These are phyloP conservation scores for Micromussa lordhowensis DNA, from an alignment of 92 coral and sea anemone genomes.

Conservation along the genomic window DNA sequence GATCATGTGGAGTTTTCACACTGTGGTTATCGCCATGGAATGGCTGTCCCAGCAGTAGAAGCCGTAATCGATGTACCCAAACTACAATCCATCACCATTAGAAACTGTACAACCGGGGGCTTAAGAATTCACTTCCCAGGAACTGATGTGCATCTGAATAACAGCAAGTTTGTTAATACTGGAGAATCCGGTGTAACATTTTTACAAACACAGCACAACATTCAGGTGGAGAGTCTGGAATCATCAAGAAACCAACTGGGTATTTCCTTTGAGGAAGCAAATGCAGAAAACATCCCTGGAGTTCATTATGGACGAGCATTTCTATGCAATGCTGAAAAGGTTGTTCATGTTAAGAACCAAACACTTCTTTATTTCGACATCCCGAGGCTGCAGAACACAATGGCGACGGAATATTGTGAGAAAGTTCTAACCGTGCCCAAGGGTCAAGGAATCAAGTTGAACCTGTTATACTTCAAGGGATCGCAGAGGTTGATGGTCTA, in stretches of 20 bases:
- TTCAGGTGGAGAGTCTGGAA: constrained; percentile 29
- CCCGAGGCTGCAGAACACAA: constrained; percentile 4
- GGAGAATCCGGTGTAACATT: constrained; percentile 36
- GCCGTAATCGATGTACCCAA: constrained; percentile 38
- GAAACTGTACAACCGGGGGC: constrained; percentile 66
- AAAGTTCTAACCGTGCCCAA: constrained; percentile 42
- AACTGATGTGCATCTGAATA: constrained; percentile 8
- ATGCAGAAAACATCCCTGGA: constrained; percentile 36
- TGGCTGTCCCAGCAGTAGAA: constrained; percentile 60
- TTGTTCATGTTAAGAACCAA: constrained; percentile 14
- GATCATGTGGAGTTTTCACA: constrained; percentile 53
- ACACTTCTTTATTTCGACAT: constrained; percentile 49
- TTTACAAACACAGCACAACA: constrained; percentile 16
- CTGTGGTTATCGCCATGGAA: constrained; percentile 63
- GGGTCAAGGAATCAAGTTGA: constrained; percentile 59
- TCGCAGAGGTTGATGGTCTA: constrained; percentile 33
- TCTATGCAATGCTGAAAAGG: constrained; percentile 48
- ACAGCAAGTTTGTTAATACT: constrained; percentile 17
- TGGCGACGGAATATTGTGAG: constrained; percentile 32
- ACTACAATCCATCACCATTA: constrained; percentile 35
- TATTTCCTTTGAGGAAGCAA: constrained; percentile 48
- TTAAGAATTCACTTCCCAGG: constrained; percentile 14
- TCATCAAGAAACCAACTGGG: constrained; percentile 43
- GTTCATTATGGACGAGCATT: constrained; percentile 54
- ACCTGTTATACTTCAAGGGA: constrained; percentile 46